These are phyloP conservation scores for Pemphigus obesinymphae DNA, from an alignment of 1,140 invertebrate species.

Conservation along the genomic window DNA sequence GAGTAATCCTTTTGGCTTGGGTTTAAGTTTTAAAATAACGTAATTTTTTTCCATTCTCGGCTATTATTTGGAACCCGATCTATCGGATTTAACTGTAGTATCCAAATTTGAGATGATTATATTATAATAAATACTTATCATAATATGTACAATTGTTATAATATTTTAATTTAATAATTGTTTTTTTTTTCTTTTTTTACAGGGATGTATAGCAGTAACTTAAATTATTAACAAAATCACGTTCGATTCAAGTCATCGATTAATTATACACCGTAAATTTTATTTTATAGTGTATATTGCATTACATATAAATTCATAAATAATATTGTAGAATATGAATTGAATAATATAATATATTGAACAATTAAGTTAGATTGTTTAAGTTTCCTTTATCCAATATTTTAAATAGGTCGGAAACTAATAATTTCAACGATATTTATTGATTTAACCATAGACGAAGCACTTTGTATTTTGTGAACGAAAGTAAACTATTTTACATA, in stretches of 20 bases:
- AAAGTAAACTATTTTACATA: constrained; percentile 7
- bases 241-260: constrained; percentile 22
- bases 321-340: neutral
- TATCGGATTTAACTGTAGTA: too few species aligned
- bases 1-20: too few species aligned
- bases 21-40: too few species aligned
- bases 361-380: constrained; percentile 11
- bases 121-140: too few species aligned
- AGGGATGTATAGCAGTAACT: constrained; percentile 1
- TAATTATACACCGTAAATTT: neutral
- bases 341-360: neutral
- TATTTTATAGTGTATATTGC: neutral
- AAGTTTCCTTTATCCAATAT: constrained; percentile 35
- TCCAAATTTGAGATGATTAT: too few species aligned
- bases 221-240: constrained; percentile 1
- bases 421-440: neutral
- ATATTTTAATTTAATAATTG: neutral
- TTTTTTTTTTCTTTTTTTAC: constrained; percentile 16
- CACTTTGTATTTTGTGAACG: constrained; percentile 19
- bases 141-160: too few species aligned
- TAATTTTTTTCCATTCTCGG: too few species aligned
- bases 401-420: constrained; percentile 22
- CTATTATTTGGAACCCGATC: too few species aligned
- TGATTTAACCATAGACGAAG: neutral
- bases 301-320: constrained; percentile 15